phyloP scores from a whole-genome alignment of 2,113 vertebrate genomes.

The Salminus brasiliensis region DNA sequence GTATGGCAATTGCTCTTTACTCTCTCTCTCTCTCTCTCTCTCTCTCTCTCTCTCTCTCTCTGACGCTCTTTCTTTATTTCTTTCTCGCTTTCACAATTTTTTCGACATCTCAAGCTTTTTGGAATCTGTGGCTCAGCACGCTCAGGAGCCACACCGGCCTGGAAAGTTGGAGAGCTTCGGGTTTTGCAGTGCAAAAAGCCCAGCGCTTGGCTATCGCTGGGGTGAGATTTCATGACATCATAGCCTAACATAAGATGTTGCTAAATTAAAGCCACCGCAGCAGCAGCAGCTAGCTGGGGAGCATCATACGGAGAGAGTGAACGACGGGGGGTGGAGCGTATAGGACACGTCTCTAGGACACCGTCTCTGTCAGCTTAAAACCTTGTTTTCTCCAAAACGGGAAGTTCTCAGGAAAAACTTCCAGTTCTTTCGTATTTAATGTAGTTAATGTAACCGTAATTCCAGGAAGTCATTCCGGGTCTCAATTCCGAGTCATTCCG shows the following conservation, averaged over 20 bases:
- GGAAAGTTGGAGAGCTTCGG: constrained; percentile 45
- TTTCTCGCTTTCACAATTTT: too few relatives aligned
- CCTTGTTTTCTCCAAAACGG: too few relatives aligned
- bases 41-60: not conserved
- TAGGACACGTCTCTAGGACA: too few relatives aligned
- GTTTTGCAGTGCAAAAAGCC: constrained; percentile 55
- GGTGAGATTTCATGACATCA: constrained; percentile 62
- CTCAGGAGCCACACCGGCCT: constrained; percentile 41
- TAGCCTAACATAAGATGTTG: constrained; percentile 58
- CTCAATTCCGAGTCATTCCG: too few relatives aligned
- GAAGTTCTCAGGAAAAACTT: too few relatives aligned
- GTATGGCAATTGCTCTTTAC: not conserved
- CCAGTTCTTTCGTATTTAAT: too few relatives aligned
- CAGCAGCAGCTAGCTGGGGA: not conserved
- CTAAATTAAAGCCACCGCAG: constrained; percentile 51
- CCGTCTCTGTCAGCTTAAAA: too few relatives aligned
- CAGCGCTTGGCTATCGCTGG: constrained; percentile 48
- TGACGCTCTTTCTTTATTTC: constrained; percentile 19
- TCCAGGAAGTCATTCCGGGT: too few relatives aligned
- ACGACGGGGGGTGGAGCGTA: too few relatives aligned
- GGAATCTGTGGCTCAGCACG: constrained; percentile 29
- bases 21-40: not conserved
- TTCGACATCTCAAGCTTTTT: too few relatives aligned
- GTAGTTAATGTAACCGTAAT: too few relatives aligned
- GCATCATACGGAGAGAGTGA: not conserved